phyloP scores from a whole-genome alignment of 2,888 invertebrate genomes.

The Dryocosmus kuriphilus region DNA sequence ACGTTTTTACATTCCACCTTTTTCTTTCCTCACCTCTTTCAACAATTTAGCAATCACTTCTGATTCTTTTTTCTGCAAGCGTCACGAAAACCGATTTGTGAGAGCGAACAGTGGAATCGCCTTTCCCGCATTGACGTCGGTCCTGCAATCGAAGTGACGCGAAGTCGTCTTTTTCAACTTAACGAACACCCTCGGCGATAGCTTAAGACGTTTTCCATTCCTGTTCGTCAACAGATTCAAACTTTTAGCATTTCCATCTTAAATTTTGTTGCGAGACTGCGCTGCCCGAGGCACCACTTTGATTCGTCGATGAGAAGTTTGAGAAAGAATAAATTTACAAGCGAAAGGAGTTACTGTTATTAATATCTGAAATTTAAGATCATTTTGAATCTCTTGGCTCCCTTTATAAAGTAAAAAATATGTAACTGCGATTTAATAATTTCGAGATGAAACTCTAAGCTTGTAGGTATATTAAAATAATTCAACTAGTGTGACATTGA shows the following conservation, averaged over 20 bases:
- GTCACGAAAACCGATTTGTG: neutral
- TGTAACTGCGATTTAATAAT: neutral
- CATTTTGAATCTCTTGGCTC: neutral
- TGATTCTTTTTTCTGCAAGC: neutral
- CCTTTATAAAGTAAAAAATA: neutral
- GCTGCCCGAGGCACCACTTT: neutral
- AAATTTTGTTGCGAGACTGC: neutral
- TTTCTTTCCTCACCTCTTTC: slow-evolving; percentile 36
- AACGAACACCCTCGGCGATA: neutral
- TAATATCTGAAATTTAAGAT: neutral
- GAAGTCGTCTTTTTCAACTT: neutral
- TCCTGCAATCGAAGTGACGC: neutral
- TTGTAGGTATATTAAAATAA: neutral
- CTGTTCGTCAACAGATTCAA: neutral
- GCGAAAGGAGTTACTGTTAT: neutral
- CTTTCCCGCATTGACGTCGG: neutral
- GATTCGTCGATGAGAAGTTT: neutral
- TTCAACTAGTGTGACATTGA: neutral
- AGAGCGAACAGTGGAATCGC: neutral
- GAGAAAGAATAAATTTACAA: neutral
- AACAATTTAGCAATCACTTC: slow-evolving; percentile 51
- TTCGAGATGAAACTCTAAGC: neutral
- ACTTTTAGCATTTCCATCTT: neutral
- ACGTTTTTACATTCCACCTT: slow-evolving; percentile 61
- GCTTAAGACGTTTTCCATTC: neutral